A percentile compares a stretch with the other conserved stretches of the same genome.
Conservation (phyloP, 2,113 vertebrate genomes). For the Pterocles orientalis region DNA sequence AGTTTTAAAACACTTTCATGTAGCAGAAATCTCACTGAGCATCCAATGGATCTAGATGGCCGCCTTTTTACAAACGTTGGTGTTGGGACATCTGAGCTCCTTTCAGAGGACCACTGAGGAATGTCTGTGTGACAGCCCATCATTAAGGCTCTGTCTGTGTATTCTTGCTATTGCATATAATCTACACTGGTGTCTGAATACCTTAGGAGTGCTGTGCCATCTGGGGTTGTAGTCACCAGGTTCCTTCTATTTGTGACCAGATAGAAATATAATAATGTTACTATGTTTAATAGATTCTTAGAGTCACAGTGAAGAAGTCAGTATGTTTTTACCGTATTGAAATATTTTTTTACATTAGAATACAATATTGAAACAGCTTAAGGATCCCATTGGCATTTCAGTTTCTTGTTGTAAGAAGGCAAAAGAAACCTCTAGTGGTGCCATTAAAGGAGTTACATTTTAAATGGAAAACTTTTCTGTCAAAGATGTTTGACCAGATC, state of each 20-base stretch:
- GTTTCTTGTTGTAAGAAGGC: neutral
- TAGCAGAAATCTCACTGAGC: neutral
- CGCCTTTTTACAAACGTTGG: neutral
- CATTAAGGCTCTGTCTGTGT: neutral
- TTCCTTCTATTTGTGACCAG: neutral
- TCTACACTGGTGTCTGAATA: neutral
- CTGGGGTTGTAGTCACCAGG: neutral
- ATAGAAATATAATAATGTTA: neutral
- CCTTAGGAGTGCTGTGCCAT: neutral
- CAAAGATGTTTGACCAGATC: neutral
- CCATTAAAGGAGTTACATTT: neutral
- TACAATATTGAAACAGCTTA: neutral
- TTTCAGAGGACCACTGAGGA: neutral
- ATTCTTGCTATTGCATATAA: neutral
- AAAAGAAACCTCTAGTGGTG: neutral
- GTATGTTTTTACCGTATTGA: neutral
- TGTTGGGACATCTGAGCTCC: neutral
- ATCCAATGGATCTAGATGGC: neutral
- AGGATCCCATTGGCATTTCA: neutral
- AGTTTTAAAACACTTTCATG: neutral
- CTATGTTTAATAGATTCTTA: neutral
- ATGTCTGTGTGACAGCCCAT: neutral
- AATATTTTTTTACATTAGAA: neutral
- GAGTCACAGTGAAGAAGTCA: neutral
- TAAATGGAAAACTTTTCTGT: neutral